Evolutionary conservation across 1,140 invertebrate genomes (phyloP).

Genomic region (Andricus grossulariae): DNA sequence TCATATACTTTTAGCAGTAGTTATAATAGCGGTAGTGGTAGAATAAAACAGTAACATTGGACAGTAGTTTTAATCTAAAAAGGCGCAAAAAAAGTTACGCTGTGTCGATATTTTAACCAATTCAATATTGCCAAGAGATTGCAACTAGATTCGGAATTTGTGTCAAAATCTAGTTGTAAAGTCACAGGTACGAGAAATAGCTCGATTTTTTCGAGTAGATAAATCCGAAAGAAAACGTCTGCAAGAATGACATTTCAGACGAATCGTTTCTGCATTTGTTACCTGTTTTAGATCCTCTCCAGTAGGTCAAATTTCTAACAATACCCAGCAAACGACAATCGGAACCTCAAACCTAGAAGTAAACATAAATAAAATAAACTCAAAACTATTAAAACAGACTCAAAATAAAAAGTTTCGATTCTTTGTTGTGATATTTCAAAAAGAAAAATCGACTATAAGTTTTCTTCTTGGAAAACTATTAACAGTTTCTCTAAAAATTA

Average conservation of each 20-base stretch:
- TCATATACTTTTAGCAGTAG: constrained; percentile 53
- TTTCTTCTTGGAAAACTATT: not conserved
- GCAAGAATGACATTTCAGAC: not conserved
- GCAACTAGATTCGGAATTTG: not conserved
- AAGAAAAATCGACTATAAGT: not conserved
- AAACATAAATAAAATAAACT: not conserved
- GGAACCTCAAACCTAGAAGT: not conserved
- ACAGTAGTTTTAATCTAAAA: constrained; percentile 33
- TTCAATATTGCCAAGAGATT: constrained; percentile 1
- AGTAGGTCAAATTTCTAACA: not conserved
- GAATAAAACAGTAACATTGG: constrained; percentile 30
- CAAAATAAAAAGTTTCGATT: constrained; percentile 2
- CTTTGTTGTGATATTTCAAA: constrained; percentile 23
- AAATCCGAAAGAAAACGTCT: not conserved
- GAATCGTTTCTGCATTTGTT: constrained; percentile 27
- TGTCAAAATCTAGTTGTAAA: not conserved
- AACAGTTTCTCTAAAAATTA: constrained; percentile 23
- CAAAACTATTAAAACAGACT: not conserved
- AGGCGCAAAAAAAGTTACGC: constrained; percentile 23
- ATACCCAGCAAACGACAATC: constrained; percentile 21
- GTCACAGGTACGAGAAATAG: not conserved
- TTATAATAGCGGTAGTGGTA: constrained; percentile 26
- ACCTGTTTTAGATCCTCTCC: not conserved
- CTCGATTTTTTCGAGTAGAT: not conserved
- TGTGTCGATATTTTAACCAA: constrained; percentile 26